A percentile compares a stretch with the other conserved stretches of the same genome.
Evolutionary conservation across 2,113 vertebrate genomes (phyloP).

Genomic region (Sisor rabdophorus): DNA sequence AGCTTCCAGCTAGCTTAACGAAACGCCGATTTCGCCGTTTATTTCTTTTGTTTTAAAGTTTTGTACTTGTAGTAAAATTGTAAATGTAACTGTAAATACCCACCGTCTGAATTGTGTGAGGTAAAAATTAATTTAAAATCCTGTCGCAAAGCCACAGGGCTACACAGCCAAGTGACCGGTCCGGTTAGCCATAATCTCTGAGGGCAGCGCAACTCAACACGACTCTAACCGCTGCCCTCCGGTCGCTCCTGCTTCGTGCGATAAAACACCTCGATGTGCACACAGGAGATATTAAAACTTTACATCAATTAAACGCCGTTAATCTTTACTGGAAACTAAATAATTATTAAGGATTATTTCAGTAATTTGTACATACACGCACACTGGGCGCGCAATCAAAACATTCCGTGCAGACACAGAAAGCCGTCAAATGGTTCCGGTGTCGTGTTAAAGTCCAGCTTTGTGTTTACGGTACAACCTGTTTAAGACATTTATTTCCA

Average conservation of each 20-base stretch:
- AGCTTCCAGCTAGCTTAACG: not conserved
- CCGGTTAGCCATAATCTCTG: not conserved
- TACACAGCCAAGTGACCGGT: not conserved
- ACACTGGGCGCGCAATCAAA: not conserved
- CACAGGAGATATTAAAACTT: not conserved
- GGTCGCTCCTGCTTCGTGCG: no score
- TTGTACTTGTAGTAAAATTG: not conserved
- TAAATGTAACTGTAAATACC: not conserved
- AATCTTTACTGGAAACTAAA: not conserved
- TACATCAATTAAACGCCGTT: not conserved
- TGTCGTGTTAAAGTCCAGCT: not conserved
- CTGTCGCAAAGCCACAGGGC: not conserved
- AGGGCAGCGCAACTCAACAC: not conserved
- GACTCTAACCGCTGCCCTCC: not conserved
- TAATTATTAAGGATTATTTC: no score
- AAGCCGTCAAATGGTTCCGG: constrained; percentile 6
- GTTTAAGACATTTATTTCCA: not conserved
- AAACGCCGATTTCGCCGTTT: not conserved
- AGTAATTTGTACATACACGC: not conserved
- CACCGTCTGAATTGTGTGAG: not conserved
- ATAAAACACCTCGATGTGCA: not conserved
- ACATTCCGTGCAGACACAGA: constrained; percentile 4
- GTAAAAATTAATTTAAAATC: not conserved
- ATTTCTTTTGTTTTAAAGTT: no score
- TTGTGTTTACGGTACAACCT: not conserved